Evolutionary conservation across 1,140 invertebrate genomes (phyloP).

Genomic region (Macrobrachium nipponense): DNA sequence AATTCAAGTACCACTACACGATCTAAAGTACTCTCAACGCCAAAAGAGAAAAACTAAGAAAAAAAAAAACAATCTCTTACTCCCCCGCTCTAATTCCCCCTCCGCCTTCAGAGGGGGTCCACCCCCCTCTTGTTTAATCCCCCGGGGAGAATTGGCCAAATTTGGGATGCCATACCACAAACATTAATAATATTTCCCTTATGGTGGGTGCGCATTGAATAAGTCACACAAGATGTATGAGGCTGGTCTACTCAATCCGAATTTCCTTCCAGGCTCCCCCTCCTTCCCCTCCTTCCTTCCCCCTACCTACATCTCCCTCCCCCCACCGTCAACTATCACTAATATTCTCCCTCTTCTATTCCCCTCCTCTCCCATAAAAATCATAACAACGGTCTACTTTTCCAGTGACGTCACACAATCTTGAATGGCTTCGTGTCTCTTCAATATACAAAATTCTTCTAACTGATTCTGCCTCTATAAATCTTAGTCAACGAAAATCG

Average conservation of each 20-base stretch:
- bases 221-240: constrained; percentile 35
- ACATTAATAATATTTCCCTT: constrained; percentile 37
- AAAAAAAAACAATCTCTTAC: not conserved
- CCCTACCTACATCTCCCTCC: too few species aligned
- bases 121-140: not conserved
- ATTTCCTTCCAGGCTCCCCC: not conserved
- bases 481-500: too few species aligned
- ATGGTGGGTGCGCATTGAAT: constrained; percentile 20
- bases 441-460: too few species aligned
- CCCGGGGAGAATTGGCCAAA: constrained; percentile 28
- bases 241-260: not conserved
- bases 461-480: too few species aligned
- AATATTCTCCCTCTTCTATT: not conserved
- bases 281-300: not conserved
- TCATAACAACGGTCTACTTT: not conserved
- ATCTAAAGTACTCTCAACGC: too few species aligned
- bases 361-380: not conserved
- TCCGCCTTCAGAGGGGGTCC: too few species aligned
- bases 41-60: too few species aligned
- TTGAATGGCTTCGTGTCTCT: too few species aligned
- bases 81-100: not conserved
- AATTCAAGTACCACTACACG: too few species aligned
- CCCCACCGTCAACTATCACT: too few species aligned
- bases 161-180: constrained; percentile 27
- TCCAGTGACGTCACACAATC: not conserved